Percentiles rank a stretch among this genome's conserved stretches.
phyloP scores from a whole-genome alignment of 2,888 invertebrate species.

The Flexamia atlantica region DNA sequence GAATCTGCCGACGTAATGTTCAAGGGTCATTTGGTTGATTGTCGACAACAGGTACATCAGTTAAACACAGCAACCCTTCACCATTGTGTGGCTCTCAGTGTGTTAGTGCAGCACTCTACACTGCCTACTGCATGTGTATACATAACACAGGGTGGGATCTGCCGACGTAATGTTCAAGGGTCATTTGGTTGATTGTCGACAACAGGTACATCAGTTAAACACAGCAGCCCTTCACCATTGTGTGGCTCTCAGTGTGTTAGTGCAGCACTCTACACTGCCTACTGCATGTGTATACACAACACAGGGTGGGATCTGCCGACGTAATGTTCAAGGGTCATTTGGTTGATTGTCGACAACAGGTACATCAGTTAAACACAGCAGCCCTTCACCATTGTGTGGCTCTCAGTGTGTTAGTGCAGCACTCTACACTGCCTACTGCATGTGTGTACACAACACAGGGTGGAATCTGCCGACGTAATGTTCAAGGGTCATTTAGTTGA shows the following conservation, averaged over 20 bases:
- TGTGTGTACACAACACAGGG: no score
- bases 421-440: no score
- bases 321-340: no score
- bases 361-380: no score
- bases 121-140: no score
- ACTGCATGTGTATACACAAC: no score
- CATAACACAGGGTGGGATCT: neutral
- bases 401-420: no score
- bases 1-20: conserved; percentile 12
- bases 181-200: conserved; percentile 40
- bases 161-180: conserved; percentile 30
- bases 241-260: neutral
- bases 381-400: no score
- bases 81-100: neutral
- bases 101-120: neutral
- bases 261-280: neutral
- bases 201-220: conserved; percentile 47
- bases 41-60: conserved; percentile 45
- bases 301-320: no score
- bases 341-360: no score
- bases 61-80: neutral
- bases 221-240: neutral
- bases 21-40: conserved; percentile 45
- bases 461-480: no score
- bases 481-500: no score